These are phyloP conservation scores for Hoplostethus atlanticus DNA, from an alignment of 2,797 vertebrate genomes.

Conservation along the genomic window DNA sequence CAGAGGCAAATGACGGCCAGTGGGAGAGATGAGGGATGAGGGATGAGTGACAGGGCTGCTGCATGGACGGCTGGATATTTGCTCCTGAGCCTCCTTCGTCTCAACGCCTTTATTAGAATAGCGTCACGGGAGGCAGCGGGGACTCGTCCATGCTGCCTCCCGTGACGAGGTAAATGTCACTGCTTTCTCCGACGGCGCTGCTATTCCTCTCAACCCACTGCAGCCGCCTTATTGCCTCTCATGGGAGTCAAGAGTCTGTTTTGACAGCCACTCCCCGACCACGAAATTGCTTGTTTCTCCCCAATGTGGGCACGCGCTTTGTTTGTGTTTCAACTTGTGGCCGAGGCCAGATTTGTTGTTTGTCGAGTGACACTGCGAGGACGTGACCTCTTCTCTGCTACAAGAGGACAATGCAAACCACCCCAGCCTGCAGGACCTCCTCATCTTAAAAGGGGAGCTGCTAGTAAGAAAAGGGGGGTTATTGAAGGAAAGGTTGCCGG, in stretches of 20 bases:
- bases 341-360: slow-evolving; percentile 31
- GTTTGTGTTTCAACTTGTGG: slow-evolving; percentile 48
- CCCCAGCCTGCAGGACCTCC: neutral
- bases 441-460: slow-evolving; percentile 17
- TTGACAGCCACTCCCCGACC: slow-evolving; percentile 66
- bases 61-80: slow-evolving; percentile 61
- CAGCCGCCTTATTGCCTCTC: slow-evolving; percentile 51
- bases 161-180: slow-evolving; percentile 80
- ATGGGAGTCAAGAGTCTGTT: slow-evolving; percentile 57
- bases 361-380: slow-evolving; percentile 7
- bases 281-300: slow-evolving; percentile 34
- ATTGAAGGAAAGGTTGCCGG: slow-evolving; percentile 9
- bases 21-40: slow-evolving; percentile 43
- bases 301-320: slow-evolving; percentile 18
- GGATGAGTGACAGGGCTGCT: slow-evolving; percentile 48
- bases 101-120: slow-evolving; percentile 63
- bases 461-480: neutral
- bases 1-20: slow-evolving; percentile 33
- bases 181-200: slow-evolving; percentile 53
- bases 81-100: slow-evolving; percentile 54
- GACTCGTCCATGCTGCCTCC: slow-evolving; percentile 36
- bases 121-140: slow-evolving; percentile 38
- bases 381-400: slow-evolving; percentile 11
- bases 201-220: slow-evolving; percentile 60
- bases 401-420: neutral